Percentiles rank a stretch among this genome's conserved stretches.
These are phyloP conservation scores for Arrhopalites spinosus DNA, from an alignment of 2,888 invertebrate genomes.

Conservation along the genomic window DNA sequence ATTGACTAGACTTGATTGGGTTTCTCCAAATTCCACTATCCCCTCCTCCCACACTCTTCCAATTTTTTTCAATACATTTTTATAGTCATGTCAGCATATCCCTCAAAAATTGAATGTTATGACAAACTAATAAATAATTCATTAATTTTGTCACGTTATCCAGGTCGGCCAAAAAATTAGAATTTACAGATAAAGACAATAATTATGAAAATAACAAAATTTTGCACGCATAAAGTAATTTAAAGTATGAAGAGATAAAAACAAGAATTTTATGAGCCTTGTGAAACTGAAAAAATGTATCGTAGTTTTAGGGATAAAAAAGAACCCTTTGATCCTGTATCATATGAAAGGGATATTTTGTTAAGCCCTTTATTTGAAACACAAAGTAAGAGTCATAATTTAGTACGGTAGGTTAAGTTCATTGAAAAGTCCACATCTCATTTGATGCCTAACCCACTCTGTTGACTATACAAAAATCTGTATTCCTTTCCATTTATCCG, in stretches of 20 bases:
- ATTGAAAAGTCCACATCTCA: slow-evolving; percentile 1
- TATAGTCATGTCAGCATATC: too few species aligned
- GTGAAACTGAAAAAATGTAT: neutral
- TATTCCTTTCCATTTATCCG: neutral
- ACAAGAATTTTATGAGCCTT: neutral
- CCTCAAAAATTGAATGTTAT: too few species aligned
- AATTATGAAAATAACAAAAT: too few species aligned
- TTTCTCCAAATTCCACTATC: neutral
- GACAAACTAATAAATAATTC: too few species aligned
- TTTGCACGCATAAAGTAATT: too few species aligned
- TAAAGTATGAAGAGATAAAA: too few species aligned
- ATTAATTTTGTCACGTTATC: too few species aligned
- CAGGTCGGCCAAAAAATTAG: too few species aligned
- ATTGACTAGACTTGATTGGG: neutral
- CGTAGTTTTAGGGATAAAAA: neutral
- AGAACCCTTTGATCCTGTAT: slow-evolving; percentile 11
- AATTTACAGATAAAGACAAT: too few species aligned
- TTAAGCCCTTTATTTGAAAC: neutral
- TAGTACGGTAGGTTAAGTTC: slow-evolving; percentile 14
- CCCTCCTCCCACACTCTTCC: neutral
- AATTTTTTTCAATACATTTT: neutral
- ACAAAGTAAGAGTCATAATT: neutral
- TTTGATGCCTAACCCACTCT: neutral
- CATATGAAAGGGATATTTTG: slow-evolving; percentile 3
- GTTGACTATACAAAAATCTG: neutral